phyloP scores from a whole-genome alignment of 2,888 invertebrate species.

The Phasia obesa region DNA sequence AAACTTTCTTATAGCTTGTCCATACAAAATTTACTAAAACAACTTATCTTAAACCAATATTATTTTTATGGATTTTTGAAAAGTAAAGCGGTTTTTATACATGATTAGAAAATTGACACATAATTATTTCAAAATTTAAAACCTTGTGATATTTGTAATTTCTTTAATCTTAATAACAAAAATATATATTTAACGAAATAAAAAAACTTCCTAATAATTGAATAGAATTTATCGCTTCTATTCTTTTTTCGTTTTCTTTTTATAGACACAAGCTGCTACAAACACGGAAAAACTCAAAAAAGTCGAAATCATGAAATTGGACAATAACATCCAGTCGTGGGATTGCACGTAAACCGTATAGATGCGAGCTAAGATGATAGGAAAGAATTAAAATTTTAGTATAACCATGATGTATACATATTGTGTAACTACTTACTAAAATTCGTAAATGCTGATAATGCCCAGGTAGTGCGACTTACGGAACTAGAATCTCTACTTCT shows the following conservation, averaged over 20 bases:
- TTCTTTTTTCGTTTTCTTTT: constrained; percentile 81
- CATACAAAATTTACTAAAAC: too few species aligned
- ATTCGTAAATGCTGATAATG: constrained; percentile 91
- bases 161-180: too few species aligned
- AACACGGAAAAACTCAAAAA: constrained; percentile 88
- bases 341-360: constrained; percentile 92
- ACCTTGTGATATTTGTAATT: too few species aligned
- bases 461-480: constrained; percentile 91
- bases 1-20: too few species aligned
- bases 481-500: constrained; percentile 88
- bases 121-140: too few species aligned
- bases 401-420: neutral
- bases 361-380: constrained; percentile 86
- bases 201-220: neutral
- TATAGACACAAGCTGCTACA: constrained; percentile 87
- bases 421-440: constrained; percentile 86
- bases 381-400: constrained; percentile 24
- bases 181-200: neutral
- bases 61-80: too few species aligned
- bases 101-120: too few species aligned
- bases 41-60: too few species aligned
- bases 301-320: constrained; percentile 89
- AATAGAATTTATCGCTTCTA: constrained; percentile 59
- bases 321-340: constrained; percentile 87
- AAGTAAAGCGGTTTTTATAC: too few species aligned